phyloP scores from a whole-genome alignment of 2,113 vertebrate species.

The Crotalus helleri region DNA sequence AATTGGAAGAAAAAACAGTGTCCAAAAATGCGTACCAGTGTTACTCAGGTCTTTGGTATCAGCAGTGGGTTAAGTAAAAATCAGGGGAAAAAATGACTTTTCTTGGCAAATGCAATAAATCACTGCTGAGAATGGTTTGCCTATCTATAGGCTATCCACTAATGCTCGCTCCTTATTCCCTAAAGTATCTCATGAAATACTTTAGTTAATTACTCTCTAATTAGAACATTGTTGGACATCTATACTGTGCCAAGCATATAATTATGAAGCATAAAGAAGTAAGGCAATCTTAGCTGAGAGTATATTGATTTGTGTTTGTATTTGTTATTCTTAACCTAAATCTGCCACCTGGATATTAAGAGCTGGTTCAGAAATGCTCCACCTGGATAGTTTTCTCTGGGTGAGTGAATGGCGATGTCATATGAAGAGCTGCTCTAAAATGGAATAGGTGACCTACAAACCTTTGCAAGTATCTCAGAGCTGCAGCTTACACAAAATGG shows the following conservation, averaged over 20 bases:
- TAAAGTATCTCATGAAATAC: slow-evolving; percentile 63
- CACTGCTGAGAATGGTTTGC: slow-evolving; percentile 43
- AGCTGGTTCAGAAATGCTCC: slow-evolving; percentile 24
- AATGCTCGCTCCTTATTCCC: slow-evolving; percentile 57
- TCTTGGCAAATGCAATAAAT: slow-evolving; percentile 40
- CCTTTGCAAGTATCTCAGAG: not conserved
- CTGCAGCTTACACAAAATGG: not conserved
- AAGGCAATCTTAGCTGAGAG: slow-evolving; percentile 62
- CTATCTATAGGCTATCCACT: slow-evolving; percentile 56
- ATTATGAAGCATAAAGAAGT: slow-evolving; percentile 67
- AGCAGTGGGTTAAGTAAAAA: slow-evolving; percentile 6
- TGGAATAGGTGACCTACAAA: not conserved
- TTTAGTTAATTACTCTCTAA: slow-evolving; percentile 75
- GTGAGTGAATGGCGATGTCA: not conserved
- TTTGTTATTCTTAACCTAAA: slow-evolving; percentile 63
- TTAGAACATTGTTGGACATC: slow-evolving; percentile 73
- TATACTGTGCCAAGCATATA: slow-evolving; percentile 67
- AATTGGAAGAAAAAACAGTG: not conserved
- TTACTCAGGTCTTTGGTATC: slow-evolving; percentile 2
- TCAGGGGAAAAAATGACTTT: not conserved
- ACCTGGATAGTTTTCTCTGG: not conserved
- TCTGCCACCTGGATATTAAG: slow-evolving; percentile 37
- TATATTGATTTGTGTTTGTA: slow-evolving; percentile 68
- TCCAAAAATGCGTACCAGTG: not conserved
- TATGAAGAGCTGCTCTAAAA: not conserved